phyloP scores from a whole-genome alignment of 1,140 invertebrate genomes.

The Ctenoplectra terminalis region DNA sequence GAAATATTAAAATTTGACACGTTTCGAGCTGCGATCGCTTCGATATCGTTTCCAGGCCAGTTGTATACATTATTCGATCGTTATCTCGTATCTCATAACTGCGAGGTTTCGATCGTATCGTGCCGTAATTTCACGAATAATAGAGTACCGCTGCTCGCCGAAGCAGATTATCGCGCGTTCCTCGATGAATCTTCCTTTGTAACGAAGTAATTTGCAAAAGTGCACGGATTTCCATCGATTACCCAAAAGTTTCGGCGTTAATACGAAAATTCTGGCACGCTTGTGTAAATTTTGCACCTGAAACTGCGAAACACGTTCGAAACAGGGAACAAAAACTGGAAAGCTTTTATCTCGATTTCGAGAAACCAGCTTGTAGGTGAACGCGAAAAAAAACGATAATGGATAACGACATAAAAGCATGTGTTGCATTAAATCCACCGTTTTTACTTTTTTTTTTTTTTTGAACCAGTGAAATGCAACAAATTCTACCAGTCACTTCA shows the following conservation, averaged over 20 bases:
- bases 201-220: slow-evolving; percentile 1
- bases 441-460: too few relatives aligned
- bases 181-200: background rate
- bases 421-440: background rate
- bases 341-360: slow-evolving; percentile 17
- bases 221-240: background rate
- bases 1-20: background rate
- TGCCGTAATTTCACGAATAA: slow-evolving; percentile 22
- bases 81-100: background rate
- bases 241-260: background rate
- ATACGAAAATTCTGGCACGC: background rate
- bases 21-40: background rate
- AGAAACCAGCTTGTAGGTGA: background rate
- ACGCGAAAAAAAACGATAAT: background rate
- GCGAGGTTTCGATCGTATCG: background rate
- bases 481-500: background rate
- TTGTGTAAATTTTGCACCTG: background rate
- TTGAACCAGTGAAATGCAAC: background rate
- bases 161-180: background rate
- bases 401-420: background rate
- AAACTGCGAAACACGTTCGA: too few relatives aligned
- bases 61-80: background rate
- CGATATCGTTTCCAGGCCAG: background rate
- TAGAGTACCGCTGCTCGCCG: background rate
- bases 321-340: background rate